Evolutionary conservation across 2,113 vertebrate species (phyloP).

Genomic region (Oncorhynchus masou): DNA sequence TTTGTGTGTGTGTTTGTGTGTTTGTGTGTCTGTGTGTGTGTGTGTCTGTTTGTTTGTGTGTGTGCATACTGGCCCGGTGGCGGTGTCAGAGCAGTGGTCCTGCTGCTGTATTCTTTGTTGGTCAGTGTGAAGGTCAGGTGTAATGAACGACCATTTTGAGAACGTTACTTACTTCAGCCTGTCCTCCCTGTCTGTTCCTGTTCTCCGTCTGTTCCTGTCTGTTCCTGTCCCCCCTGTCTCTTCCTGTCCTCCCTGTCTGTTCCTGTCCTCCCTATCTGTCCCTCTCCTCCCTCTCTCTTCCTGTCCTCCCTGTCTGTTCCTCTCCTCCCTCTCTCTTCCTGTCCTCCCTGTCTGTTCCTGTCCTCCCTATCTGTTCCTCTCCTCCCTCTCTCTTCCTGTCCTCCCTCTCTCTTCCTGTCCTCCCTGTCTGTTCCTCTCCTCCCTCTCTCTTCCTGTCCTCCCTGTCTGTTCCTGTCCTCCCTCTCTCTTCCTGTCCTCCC

Average conservation of each 20-base stretch:
- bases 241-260: too few relatives aligned
- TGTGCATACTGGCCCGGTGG: background rate
- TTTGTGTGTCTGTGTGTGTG: slow-evolving; percentile 2
- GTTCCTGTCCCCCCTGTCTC: too few relatives aligned
- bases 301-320: background rate
- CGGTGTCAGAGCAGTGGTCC: slow-evolving; percentile 41
- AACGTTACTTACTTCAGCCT: slow-evolving; percentile 55
- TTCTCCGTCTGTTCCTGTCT: slow-evolving; percentile 49
- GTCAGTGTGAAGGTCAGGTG: slow-evolving; percentile 33
- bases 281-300: slow-evolving; percentile 49
- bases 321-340: too few relatives aligned
- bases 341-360: slow-evolving; percentile 7
- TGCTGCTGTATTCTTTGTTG: slow-evolving; percentile 33
- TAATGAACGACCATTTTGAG: slow-evolving; percentile 49
- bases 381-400: too few relatives aligned
- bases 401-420: too few relatives aligned
- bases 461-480: too few relatives aligned
- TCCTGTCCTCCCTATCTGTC: too few relatives aligned
- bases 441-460: too few relatives aligned
- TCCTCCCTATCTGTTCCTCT: slow-evolving; percentile 26
- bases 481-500: too few relatives aligned
- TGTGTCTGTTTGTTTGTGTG: background rate
- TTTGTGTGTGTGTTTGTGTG: slow-evolving; percentile 43
- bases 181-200: slow-evolving; percentile 20
- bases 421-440: too few relatives aligned